Evolutionary conservation across 53 echinoderm and acorn worm species (phyloP).

Genomic region (Apostichopus leukothele): DNA sequence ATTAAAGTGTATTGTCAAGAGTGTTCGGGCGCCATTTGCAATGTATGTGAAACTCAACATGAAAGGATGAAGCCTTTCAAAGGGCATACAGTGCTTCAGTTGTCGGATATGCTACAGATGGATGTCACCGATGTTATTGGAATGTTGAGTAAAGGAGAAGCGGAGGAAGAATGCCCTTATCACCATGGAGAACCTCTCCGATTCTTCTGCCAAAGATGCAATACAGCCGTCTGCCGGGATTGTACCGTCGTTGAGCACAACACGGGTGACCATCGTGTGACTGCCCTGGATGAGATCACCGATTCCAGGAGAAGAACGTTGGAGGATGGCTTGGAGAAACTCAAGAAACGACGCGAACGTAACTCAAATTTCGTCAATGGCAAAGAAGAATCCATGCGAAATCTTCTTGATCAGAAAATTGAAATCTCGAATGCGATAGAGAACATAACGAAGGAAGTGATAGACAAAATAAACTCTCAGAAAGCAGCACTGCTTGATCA

Average conservation of each 20-base stretch:
- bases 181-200: slow-evolving; percentile 32
- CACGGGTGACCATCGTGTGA: slow-evolving; percentile 16
- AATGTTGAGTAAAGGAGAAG: slow-evolving; percentile 24
- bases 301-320: not conserved
- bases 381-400: slow-evolving; percentile 13
- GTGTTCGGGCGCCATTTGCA: slow-evolving; percentile 31
- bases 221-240: slow-evolving; percentile 29
- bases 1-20: slow-evolving; percentile 9
- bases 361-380: slow-evolving; percentile 23
- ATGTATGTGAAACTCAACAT: slow-evolving; percentile 19
- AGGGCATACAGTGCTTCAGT: slow-evolving; percentile 1
- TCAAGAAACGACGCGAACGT: not conserved
- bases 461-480: slow-evolving; percentile 8
- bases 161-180: slow-evolving; percentile 6
- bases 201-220: slow-evolving; percentile 32
- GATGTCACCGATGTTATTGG: slow-evolving; percentile 2
- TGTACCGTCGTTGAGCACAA: slow-evolving; percentile 44
- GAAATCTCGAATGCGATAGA: slow-evolving; percentile 35
- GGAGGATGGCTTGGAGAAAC: not conserved
- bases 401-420: slow-evolving; percentile 21
- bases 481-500: not conserved
- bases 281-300: slow-evolving; percentile 32
- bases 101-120: not conserved
- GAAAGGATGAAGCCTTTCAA: slow-evolving; percentile 44
- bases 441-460: slow-evolving; percentile 25